Conservation (phyloP, 1,140 invertebrate species). For the Babylonia areolata region DNA sequence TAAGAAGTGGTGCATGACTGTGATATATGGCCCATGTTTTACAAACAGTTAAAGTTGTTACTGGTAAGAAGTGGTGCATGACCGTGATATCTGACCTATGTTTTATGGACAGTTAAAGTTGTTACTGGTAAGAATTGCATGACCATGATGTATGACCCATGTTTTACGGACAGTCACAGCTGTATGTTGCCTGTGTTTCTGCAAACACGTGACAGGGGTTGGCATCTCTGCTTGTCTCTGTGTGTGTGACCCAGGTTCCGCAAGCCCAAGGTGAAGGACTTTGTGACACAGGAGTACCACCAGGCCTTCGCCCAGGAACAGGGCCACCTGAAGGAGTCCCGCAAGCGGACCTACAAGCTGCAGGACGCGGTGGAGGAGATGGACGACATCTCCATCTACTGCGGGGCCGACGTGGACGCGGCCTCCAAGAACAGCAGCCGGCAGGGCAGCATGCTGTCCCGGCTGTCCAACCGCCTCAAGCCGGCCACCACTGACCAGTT, state of each 20-base stretch:
- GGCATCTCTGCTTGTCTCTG: too few species aligned
- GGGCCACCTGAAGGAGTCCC: slow-evolving; percentile 35
- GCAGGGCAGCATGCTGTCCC: slow-evolving; percentile 64
- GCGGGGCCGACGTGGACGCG: slow-evolving; percentile 59
- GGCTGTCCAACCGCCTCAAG: slow-evolving; percentile 63
- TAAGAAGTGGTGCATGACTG: too few species aligned
- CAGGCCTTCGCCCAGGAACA: slow-evolving; percentile 54
- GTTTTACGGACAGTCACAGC: too few species aligned
- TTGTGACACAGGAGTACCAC: slow-evolving; percentile 64
- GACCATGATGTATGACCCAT: too few species aligned
- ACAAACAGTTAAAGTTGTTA: too few species aligned
- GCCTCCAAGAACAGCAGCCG: slow-evolving; percentile 44
- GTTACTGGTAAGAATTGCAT: too few species aligned
- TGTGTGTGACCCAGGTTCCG: slow-evolving; percentile 51
- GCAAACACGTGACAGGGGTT: too few species aligned
- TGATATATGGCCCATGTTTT: too few species aligned
- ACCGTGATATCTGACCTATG: too few species aligned
- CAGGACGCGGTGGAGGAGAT: slow-evolving; percentile 49
- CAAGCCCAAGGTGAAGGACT: slow-evolving; percentile 61
- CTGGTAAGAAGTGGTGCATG: too few species aligned
- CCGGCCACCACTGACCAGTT: slow-evolving; percentile 37
- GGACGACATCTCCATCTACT: slow-evolving; percentile 65
- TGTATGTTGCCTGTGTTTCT: too few species aligned
- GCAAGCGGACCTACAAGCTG: background rate
- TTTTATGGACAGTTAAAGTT: too few species aligned